Evolutionary conservation across 2,888 invertebrate genomes (phyloP).

Genomic region (Acanthoscelides obtectus): DNA sequence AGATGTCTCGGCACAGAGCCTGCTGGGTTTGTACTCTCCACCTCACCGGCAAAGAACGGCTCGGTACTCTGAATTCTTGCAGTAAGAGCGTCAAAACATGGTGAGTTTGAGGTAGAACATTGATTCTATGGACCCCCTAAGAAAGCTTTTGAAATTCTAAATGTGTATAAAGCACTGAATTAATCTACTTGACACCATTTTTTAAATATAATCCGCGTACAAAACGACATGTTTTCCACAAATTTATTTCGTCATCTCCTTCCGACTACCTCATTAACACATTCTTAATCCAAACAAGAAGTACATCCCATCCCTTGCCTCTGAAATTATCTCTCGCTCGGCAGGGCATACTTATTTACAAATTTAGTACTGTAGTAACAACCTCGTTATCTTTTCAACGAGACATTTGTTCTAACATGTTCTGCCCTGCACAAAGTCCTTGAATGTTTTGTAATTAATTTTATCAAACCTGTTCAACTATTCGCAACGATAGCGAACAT

Average conservation of each 20-base stretch:
- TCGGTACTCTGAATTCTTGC: too few relatives aligned
- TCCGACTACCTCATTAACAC: not conserved
- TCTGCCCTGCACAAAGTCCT: not conserved
- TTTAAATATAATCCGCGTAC: too few relatives aligned
- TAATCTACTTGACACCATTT: too few relatives aligned
- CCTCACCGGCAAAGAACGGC: too few relatives aligned
- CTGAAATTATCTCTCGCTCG: not conserved
- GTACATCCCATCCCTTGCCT: too few relatives aligned
- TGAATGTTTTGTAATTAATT: not conserved
- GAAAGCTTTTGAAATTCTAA: too few relatives aligned
- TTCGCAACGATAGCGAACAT: not conserved
- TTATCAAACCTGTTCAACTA: not conserved
- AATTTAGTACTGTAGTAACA: not conserved
- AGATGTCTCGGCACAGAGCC: too few relatives aligned
- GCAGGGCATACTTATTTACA: not conserved
- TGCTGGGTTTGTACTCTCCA: too few relatives aligned
- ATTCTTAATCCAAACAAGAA: not conserved
- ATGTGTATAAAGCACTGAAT: too few relatives aligned
- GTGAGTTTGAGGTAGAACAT: too few relatives aligned
- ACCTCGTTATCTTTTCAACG: not conserved
- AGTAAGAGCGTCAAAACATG: too few relatives aligned
- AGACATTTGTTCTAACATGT: not conserved
- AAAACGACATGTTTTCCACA: not conserved
- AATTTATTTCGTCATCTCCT: not conserved
- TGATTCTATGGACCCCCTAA: too few relatives aligned